Percentiles rank a stretch among this genome's conserved stretches.
phyloP scores from a whole-genome alignment of 2,888 invertebrate species.

The Stegana nigrithorax region DNA sequence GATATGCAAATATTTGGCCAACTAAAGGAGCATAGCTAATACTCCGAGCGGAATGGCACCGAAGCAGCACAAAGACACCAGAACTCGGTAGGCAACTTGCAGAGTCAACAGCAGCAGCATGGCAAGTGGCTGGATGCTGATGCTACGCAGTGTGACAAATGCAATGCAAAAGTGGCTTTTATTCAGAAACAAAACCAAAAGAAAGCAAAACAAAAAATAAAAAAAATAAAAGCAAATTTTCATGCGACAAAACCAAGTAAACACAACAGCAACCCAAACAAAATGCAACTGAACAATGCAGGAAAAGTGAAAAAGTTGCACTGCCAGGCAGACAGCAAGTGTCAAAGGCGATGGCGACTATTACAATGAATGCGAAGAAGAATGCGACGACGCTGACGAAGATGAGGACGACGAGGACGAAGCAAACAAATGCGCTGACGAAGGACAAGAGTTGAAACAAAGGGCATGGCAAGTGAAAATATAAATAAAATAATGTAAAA shows the following conservation, averaged over 20 bases:
- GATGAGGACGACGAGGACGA: background rate
- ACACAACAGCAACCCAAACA: background rate
- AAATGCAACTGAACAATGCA: background rate
- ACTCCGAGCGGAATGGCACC: background rate
- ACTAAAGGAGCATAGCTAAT: slow-evolving; percentile 14
- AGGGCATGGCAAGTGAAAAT: background rate
- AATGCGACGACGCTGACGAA: background rate
- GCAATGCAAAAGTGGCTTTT: slow-evolving; percentile 11
- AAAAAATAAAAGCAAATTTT: slow-evolving; percentile 5
- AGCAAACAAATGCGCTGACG: background rate
- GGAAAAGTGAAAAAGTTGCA: background rate
- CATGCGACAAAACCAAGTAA: background rate
- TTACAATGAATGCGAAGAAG: background rate
- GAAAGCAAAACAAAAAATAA: background rate
- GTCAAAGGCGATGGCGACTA: background rate
- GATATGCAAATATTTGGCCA: slow-evolving; percentile 13
- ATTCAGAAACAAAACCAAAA: too few species aligned
- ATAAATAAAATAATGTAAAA: slow-evolving; percentile 6
- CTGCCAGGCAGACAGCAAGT: background rate
- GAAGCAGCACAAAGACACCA: too few species aligned
- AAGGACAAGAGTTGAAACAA: background rate
- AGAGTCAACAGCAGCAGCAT: too few species aligned
- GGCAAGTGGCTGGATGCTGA: background rate
- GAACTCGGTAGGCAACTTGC: too few species aligned
- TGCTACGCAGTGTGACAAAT: background rate